Conservation (phyloP, 2,797 vertebrate species). For the Hipposideros larvatus region DNA sequence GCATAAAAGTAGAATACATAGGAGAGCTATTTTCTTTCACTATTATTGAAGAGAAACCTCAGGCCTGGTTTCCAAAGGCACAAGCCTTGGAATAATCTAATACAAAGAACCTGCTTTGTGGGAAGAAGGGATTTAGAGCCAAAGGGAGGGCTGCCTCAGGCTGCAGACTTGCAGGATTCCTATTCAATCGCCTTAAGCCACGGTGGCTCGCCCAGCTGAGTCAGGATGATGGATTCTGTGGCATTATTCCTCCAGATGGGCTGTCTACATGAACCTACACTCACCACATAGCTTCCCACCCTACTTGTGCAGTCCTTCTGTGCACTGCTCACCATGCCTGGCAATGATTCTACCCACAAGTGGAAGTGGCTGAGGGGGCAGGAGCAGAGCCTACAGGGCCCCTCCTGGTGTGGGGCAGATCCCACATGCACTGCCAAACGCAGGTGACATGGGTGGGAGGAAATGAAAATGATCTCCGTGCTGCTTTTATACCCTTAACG, state of each 20-base stretch:
- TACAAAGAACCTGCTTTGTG: not conserved
- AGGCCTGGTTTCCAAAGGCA: not conserved
- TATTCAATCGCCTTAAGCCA: not conserved
- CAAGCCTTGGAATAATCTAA: not conserved
- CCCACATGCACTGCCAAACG: not conserved
- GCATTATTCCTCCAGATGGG: not conserved
- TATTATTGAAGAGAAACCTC: constrained; percentile 6
- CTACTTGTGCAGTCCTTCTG: not conserved
- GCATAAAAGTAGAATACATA: not conserved
- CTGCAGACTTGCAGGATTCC: not conserved
- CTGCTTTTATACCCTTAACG: not conserved
- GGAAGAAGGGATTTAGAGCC: not conserved
- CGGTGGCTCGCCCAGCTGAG: fast-evolving
- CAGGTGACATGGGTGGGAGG: not conserved
- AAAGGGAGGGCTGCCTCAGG: not conserved
- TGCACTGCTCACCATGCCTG: not conserved
- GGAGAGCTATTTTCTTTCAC: not conserved
- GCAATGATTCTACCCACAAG: not conserved
- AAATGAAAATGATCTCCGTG: not conserved
- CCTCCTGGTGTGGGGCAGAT: not conserved
- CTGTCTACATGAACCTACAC: not conserved
- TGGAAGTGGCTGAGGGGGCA: not conserved
- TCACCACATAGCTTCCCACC: not conserved
- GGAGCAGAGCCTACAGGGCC: not conserved
- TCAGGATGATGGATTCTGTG: not conserved